phyloP scores from a whole-genome alignment of 2,888 invertebrate genomes.

The Ectemnius lituratus region DNA sequence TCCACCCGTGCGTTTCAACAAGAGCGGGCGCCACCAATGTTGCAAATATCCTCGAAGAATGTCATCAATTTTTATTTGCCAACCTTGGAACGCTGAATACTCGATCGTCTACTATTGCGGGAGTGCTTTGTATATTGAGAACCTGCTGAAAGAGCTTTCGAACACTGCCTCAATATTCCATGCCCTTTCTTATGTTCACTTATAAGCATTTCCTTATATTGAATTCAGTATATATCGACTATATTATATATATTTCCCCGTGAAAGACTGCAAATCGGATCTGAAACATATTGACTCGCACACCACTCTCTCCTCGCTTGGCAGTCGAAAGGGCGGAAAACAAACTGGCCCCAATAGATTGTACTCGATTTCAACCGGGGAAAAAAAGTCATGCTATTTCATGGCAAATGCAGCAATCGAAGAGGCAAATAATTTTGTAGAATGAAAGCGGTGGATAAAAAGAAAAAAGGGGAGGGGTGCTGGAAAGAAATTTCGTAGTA shows the following conservation, averaged over 20 bases:
- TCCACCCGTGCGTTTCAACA: no score
- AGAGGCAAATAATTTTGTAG: not conserved
- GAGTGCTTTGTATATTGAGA: not conserved
- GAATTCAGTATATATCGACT: not conserved
- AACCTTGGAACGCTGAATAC: no score
- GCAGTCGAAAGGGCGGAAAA: no score
- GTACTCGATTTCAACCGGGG: no score
- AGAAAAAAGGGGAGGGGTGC: no score
- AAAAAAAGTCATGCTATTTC: not conserved
- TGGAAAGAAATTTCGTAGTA: not conserved
- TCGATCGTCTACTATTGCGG: not conserved
- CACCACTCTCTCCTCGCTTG: not conserved
- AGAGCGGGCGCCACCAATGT: not conserved
- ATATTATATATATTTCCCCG: not conserved
- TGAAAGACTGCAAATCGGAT: conserved; percentile 1
- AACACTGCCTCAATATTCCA: not conserved
- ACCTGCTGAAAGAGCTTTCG: not conserved
- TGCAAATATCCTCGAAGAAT: not conserved
- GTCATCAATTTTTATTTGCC: conserved; percentile 1
- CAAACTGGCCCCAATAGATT: no score
- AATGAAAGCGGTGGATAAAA: not conserved
- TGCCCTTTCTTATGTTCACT: not conserved
- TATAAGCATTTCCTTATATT: not conserved
- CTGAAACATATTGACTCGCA: not conserved
- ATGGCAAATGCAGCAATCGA: not conserved